Evolutionary conservation across 2,113 vertebrate genomes (phyloP).

Genomic region (Aepyceros melampus): DNA sequence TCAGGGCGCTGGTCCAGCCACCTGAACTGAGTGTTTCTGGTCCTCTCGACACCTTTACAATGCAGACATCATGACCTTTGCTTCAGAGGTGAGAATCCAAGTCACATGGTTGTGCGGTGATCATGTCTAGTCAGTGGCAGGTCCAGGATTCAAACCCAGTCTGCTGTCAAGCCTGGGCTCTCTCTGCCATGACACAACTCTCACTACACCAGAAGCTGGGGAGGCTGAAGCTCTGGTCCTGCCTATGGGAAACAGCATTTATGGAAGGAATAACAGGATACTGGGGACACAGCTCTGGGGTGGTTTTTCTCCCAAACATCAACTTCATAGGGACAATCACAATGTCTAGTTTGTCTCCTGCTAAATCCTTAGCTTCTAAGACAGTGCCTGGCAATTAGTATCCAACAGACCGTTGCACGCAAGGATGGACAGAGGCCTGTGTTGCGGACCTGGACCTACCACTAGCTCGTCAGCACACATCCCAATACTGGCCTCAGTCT

Average conservation of each 20-base stretch:
- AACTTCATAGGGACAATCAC: neutral
- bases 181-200: neutral
- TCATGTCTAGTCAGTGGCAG: neutral
- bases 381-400: neutral
- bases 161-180: neutral
- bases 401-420: accelerated
- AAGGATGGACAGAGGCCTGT: neutral
- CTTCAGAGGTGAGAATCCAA: neutral
- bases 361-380: neutral
- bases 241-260: neutral
- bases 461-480: neutral
- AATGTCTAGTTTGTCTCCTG: neutral
- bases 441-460: neutral
- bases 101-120: neutral
- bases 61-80: neutral
- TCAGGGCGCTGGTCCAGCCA: neutral
- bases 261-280: neutral
- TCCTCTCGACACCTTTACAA: neutral
- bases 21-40: neutral
- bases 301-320: neutral
- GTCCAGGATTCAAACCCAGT: neutral
- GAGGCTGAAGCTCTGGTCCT: neutral
- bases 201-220: neutral
- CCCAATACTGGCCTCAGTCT: neutral
- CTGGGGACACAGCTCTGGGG: neutral